Evolutionary conservation across 2,113 vertebrate species (phyloP).

Genomic region (Aythya baeri): DNA sequence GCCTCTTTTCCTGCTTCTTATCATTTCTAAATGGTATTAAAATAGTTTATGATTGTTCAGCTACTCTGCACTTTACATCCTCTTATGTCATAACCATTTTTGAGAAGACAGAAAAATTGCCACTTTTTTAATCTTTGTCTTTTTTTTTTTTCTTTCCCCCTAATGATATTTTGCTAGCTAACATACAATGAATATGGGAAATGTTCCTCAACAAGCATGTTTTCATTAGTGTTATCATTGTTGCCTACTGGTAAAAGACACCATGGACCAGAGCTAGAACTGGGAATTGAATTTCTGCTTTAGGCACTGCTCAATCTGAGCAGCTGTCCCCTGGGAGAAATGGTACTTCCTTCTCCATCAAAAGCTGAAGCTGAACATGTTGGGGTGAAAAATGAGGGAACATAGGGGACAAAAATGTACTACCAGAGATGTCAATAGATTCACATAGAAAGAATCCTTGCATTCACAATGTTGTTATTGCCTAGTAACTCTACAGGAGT

Average conservation of each 20-base stretch:
- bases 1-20: background rate
- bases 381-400: background rate
- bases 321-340: background rate
- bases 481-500: background rate
- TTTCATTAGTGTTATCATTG: background rate
- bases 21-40: conserved; percentile 33
- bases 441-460: background rate
- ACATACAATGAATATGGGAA: background rate
- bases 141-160: background rate
- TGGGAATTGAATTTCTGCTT: background rate
- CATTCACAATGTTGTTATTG: background rate
- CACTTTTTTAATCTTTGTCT: background rate
- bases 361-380: background rate
- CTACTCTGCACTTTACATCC: conserved; percentile 23
- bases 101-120: background rate
- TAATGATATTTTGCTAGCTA: conserved; percentile 14
- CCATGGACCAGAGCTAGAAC: background rate
- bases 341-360: background rate
- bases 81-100: background rate
- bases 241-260: background rate
- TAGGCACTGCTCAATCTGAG: background rate
- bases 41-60: conserved; percentile 50
- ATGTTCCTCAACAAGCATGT: background rate
- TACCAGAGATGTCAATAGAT: background rate
- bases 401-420: accelerated